Evolutionary conservation across 2,113 vertebrate species (phyloP), one percentile per base, ranked within the genome.

Genomic region (Lontra canadensis): DNA sequence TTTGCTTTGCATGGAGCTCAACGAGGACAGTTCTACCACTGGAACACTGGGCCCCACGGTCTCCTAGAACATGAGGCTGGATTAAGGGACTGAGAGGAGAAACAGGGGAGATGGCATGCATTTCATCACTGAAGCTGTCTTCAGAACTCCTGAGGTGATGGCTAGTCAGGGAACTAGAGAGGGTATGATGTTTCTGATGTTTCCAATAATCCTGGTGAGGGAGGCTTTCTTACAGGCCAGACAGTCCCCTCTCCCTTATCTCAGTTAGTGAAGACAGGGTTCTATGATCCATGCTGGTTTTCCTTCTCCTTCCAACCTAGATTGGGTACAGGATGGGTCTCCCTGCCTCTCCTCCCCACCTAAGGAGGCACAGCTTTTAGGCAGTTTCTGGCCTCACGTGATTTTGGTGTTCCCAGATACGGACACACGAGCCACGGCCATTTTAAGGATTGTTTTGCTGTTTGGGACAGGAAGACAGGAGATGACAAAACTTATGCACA

Each of bases 381-480:
- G n/a, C 20, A 17, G 9, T 93, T 83, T 90, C 47, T 92, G 88
- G 47, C 15, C 63, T 92, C 55, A 80, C 4, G 5, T 80, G 52
- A 80, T 61, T 39, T 65, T 69, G 15, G 3, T 93, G 49, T 63
- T 55, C 67, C n/a, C 55, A 74, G 36, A 84, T 73, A 83, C 34
- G 74, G 42, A 2, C 44, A 88, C 1, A 17, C 23, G 36, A 83
- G 69, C 23, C 55, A 88, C 1, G 8, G 14, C n/a, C 52, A 44
- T 76, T 93, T 97, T 65, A 61, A 80, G 78, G 52, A 29, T 23
- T 55, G 39, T 69, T 93, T 86, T 90, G 61, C 52, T 91, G 14
- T 61, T 96, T 49, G 8, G 44, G 59, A 80, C 71, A 61, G 76
- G 57, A 95, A 83, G 91, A 34, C 34, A 65, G 71, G 88, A 73